Evolutionary conservation across 2,888 invertebrate genomes (phyloP).

Genomic region (Scaptomyza parva): DNA sequence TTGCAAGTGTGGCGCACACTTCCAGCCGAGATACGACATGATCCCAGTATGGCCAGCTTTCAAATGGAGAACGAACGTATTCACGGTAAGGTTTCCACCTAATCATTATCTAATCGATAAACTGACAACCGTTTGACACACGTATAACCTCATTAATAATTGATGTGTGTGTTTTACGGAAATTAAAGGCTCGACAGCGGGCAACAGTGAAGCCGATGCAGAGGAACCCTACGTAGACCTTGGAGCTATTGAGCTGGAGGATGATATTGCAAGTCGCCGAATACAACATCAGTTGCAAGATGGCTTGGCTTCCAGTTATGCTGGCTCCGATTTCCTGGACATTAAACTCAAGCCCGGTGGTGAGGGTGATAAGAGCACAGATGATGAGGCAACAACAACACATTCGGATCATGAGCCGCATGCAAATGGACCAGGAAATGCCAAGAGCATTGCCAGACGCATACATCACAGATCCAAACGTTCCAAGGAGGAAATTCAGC

Average conservation of each 20-base stretch:
- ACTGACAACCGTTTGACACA: conserved; percentile 31
- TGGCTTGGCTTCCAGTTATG: conserved; percentile 54
- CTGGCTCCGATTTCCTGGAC: conserved; percentile 69
- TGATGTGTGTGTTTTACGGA: background rate
- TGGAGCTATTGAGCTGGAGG: conserved; percentile 54
- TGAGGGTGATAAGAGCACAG: conserved; percentile 67
- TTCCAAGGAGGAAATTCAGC: conserved; percentile 64
- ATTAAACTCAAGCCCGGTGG: conserved; percentile 35
- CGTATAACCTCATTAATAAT: background rate
- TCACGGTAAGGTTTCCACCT: conserved; percentile 76
- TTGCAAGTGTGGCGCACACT: conserved; percentile 88
- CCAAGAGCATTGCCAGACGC: conserved; percentile 58
- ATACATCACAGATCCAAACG: conserved; percentile 72
- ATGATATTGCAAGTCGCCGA: conserved; percentile 28
- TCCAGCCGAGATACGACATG: conserved; percentile 88
- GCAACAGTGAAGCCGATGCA: conserved; percentile 55
- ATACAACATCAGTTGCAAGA: conserved; percentile 33
- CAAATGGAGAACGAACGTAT: conserved; percentile 84
- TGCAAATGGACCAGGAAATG: conserved; percentile 58
- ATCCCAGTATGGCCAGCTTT: conserved; percentile 88
- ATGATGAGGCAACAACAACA: conserved; percentile 78
- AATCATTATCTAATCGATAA: conserved; percentile 51
- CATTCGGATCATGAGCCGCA: conserved; percentile 76
- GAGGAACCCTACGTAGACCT: conserved; percentile 42
- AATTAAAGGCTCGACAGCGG: conserved; percentile 72